phyloP scores from a whole-genome alignment of 2,113 vertebrate genomes.

The Indicator maculatus region DNA sequence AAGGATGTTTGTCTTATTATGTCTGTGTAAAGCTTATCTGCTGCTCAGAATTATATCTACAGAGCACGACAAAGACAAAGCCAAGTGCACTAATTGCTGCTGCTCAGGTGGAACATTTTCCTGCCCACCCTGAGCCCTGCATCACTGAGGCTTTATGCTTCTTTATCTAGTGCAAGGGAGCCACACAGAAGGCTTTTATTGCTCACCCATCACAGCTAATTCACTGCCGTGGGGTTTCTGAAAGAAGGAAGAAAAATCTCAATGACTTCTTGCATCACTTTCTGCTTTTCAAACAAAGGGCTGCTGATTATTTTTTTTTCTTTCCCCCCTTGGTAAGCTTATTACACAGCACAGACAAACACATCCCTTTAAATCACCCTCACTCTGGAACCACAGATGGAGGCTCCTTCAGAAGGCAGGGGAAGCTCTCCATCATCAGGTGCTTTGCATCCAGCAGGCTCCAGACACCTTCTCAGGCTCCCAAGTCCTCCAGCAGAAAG shows the following conservation, averaged over 20 bases:
- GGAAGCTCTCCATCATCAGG: neutral
- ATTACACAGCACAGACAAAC: slow-evolving; percentile 7
- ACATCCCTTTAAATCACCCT: neutral
- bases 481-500: neutral
- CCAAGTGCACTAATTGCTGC: slow-evolving; percentile 38
- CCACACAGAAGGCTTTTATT: neutral
- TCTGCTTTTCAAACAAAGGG: neutral
- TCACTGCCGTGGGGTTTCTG: neutral
- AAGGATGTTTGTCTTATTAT: neutral
- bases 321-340: neutral
- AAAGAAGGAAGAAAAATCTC: slow-evolving; percentile 11
- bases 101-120: slow-evolving; percentile 45
- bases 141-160: neutral
- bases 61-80: slow-evolving; percentile 16
- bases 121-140: neutral
- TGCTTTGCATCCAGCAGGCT: neutral
- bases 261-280: neutral
- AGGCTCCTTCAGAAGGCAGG: neutral
- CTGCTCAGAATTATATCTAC: slow-evolving; percentile 18
- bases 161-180: neutral
- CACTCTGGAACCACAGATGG: neutral
- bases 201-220: neutral
- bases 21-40: slow-evolving; percentile 12
- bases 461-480: neutral
- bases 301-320: neutral